Conservation (phyloP, 2,888 invertebrate species). For the Dusona sp. region DNA sequence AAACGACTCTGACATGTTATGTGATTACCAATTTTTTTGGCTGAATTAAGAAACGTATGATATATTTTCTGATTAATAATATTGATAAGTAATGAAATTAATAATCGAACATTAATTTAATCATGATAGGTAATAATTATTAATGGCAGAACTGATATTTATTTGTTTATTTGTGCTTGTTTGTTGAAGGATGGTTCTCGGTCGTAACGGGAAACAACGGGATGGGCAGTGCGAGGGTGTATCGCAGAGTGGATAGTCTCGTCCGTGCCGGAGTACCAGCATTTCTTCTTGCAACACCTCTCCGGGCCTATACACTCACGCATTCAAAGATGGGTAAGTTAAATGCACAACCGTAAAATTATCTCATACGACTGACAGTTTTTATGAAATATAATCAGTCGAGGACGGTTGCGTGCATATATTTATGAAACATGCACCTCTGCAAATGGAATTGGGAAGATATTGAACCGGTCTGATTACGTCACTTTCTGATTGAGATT, state of each 20-base stretch:
- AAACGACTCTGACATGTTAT: too few relatives aligned
- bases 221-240: constrained; percentile 82
- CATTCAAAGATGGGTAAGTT: constrained; percentile 84
- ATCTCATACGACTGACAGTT: constrained; percentile 2
- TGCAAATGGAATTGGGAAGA: constrained; percentile 57
- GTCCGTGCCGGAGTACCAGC: constrained; percentile 83
- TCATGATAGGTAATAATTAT: background rate
- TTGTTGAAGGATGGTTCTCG: constrained; percentile 84
- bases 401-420: constrained; percentile 20
- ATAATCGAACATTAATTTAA: background rate
- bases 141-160: background rate
- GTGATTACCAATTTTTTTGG: too few relatives aligned
- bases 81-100: background rate
- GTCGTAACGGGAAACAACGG: constrained; percentile 84
- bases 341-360: constrained; percentile 17
- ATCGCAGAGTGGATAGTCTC: constrained; percentile 82
- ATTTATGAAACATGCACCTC: background rate
- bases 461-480: constrained; percentile 55
- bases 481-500: constrained; percentile 56
- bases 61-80: background rate
- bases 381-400: constrained; percentile 37
- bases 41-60: background rate
- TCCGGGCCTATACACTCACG: constrained; percentile 82
- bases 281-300: constrained; percentile 82
- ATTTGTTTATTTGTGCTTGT: constrained; percentile 16